These are phyloP conservation scores for Psettodes erumei DNA, from an alignment of 2,113 vertebrate genomes.

Conservation along the genomic window DNA sequence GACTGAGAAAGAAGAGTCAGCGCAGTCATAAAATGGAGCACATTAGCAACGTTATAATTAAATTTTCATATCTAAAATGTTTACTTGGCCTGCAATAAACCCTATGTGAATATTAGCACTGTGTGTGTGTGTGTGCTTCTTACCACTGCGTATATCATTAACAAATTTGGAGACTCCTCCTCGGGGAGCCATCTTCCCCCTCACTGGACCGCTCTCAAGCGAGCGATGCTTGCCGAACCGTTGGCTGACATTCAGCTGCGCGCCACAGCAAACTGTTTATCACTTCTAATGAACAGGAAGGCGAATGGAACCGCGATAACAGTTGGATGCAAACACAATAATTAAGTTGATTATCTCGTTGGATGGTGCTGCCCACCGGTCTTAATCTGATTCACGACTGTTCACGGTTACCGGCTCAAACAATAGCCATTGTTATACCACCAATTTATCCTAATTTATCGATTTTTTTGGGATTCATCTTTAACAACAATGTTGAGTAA, in stretches of 20 bases:
- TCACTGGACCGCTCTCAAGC: conserved; percentile 33
- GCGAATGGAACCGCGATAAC: conserved; percentile 50
- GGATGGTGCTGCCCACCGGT: conserved; percentile 11
- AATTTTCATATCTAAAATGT: conserved; percentile 20
- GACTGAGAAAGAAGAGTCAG: background rate
- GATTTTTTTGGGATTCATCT: too few species aligned
- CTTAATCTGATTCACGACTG: conserved; percentile 21
- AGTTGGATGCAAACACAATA: conserved; percentile 47
- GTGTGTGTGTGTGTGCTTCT: conserved; percentile 34
- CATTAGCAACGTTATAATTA: conserved; percentile 11
- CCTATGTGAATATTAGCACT: background rate
- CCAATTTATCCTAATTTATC: conserved; percentile 37
- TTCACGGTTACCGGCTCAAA: conserved; percentile 27
- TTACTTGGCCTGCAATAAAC: conserved; percentile 14
- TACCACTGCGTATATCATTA: conserved; percentile 48
- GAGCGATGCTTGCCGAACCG: conserved; percentile 44
- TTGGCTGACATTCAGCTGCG: conserved; percentile 52
- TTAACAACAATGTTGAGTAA: too few species aligned
- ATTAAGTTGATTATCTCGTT: conserved; percentile 58
- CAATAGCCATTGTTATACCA: background rate
- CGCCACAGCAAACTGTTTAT: conserved; percentile 39
- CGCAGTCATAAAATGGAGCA: background rate
- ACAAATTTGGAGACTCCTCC: conserved; percentile 40
- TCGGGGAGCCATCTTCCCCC: conserved; percentile 37
- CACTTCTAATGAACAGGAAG: conserved; percentile 51